These are phyloP conservation scores for Micromesistius poutassou DNA, from an alignment of 2,797 vertebrate species.

Conservation along the genomic window DNA sequence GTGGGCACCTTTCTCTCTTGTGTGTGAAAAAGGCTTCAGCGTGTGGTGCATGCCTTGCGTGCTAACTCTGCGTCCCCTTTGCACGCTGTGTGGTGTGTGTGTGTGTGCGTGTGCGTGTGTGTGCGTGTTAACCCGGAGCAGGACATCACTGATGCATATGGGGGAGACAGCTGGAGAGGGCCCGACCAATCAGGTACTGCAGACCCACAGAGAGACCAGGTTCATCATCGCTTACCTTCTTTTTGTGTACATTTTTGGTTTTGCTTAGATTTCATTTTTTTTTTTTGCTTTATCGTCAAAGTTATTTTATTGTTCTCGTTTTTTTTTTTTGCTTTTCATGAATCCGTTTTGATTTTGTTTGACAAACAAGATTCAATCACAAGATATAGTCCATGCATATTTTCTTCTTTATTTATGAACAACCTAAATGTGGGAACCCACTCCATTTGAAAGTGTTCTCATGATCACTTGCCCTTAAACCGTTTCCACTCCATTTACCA, in stretches of 20 bases:
- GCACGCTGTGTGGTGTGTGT: conserved; percentile 84
- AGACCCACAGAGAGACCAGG: conserved; percentile 61
- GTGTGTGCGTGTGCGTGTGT: conserved; percentile 61
- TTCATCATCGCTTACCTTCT: conserved; percentile 62
- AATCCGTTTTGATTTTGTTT: conserved; percentile 19
- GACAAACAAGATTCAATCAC: neutral
- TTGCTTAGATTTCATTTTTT: conserved; percentile 52
- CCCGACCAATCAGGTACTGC: conserved; percentile 94
- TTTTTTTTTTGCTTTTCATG: conserved; percentile 27
- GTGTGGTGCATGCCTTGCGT: conserved; percentile 70
- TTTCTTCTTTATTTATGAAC: neutral
- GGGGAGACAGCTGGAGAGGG: conserved; percentile 95
- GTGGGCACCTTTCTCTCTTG: conserved; percentile 62
- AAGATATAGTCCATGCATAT: neutral
- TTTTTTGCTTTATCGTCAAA: conserved; percentile 46
- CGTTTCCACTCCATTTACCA: conserved; percentile 43
- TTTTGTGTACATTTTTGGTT: conserved; percentile 55
- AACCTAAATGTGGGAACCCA: neutral
- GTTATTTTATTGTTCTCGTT: conserved; percentile 25
- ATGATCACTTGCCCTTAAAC: conserved; percentile 1
- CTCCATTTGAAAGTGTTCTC: neutral
- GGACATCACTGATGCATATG: conserved; percentile 99
- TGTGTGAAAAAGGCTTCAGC: conserved; percentile 60
- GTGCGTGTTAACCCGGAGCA: conserved; percentile 95
- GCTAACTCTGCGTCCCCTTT: conserved; percentile 78